phyloP scores from a whole-genome alignment of 2,888 invertebrate genomes.

The Anagyrus pseudococci region DNA sequence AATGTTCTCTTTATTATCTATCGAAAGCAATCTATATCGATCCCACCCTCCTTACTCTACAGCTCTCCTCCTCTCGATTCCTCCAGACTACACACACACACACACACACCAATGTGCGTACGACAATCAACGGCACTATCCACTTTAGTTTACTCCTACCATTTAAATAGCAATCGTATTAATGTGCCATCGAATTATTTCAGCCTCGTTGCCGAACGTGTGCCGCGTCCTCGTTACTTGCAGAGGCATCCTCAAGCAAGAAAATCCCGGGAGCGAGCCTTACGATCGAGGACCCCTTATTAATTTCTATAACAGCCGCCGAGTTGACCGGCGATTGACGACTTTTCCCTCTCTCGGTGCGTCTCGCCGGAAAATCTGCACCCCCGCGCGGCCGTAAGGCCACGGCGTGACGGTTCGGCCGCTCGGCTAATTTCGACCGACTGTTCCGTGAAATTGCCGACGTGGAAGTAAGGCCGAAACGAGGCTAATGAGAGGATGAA shows the following conservation, averaged over 20 bases:
- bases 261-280: no score
- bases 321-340: constrained; percentile 27
- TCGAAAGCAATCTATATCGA: constrained; percentile 50
- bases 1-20: constrained; percentile 54
- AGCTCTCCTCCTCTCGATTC: constrained; percentile 20
- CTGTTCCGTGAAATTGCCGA: constrained; percentile 56
- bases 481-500: constrained; percentile 54
- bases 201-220: no score
- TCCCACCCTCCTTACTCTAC: constrained; percentile 31
- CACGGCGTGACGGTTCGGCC: constrained; percentile 43
- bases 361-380: neutral
- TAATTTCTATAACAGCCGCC: constrained; percentile 11
- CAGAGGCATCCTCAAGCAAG: no score
- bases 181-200: no score
- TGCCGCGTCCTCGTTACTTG: no score
- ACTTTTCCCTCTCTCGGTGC: constrained; percentile 8
- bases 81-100: no score
- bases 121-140: no score
- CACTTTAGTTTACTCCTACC: no score
- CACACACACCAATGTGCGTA: no score
- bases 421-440: constrained; percentile 53
- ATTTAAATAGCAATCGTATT: no score
- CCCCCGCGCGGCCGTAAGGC: neutral
- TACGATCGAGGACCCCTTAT: constrained; percentile 3
- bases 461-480: constrained; percentile 35